phyloP scores from a whole-genome alignment of 2,888 invertebrate genomes.

The Osmoderma eremita region DNA sequence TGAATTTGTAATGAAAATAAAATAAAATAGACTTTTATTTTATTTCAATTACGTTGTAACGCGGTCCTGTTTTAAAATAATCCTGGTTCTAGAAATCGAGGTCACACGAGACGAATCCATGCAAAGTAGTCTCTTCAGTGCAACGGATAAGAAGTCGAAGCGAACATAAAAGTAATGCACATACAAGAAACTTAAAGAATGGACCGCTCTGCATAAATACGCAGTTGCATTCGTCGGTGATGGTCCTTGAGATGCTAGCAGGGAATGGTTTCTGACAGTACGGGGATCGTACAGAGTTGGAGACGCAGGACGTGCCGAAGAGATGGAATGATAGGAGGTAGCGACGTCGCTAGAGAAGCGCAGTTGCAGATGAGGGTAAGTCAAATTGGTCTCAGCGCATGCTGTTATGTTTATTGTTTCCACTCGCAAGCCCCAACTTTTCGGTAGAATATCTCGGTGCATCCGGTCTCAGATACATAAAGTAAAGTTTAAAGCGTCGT shows the following conservation, averaged over 20 bases:
- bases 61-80: constrained; percentile 3
- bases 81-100: constrained; percentile 16
- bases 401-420: constrained; percentile 48
- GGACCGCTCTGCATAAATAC: constrained; percentile 44
- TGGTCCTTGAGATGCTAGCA: constrained; percentile 41
- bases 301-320: constrained; percentile 19
- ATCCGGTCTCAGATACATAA: constrained; percentile 32
- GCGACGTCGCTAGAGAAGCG: not conserved
- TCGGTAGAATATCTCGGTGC: constrained; percentile 15
- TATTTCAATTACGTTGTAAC: not conserved
- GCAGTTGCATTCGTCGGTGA: constrained; percentile 44
- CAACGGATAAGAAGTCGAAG: constrained; percentile 24
- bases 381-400: constrained; percentile 37
- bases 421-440: constrained; percentile 38
- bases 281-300: constrained; percentile 2
- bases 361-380: constrained; percentile 19
- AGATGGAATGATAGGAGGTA: constrained; percentile 27
- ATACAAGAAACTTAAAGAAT: constrained; percentile 43
- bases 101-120: constrained; percentile 15
- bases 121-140: constrained; percentile 23
- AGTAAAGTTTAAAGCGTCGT: constrained; percentile 42
- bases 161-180: constrained; percentile 40
- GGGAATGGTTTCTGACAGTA: constrained; percentile 18
- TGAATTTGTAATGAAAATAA: too few species aligned
- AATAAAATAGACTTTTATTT: not conserved